Percentiles rank a stretch among this genome's conserved stretches.
These are phyloP conservation scores for Columba livia DNA, from an alignment of 2,113 vertebrate species.

Conservation along the genomic window DNA sequence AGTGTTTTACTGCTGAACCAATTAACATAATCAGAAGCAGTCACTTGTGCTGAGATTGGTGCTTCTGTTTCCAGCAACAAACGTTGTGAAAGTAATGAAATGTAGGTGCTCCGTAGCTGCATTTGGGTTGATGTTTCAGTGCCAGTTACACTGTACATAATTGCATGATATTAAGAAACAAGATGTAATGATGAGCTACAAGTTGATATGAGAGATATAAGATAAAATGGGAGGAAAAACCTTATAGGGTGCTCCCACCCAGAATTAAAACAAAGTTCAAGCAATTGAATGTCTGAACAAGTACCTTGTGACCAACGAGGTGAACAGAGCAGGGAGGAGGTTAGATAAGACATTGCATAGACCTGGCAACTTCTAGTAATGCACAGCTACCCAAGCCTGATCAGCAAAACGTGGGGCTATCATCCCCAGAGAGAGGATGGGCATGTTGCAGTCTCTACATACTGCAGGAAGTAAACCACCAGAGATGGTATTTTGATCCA, in stretches of 20 bases:
- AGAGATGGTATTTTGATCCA: neutral
- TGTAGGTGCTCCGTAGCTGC: neutral
- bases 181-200: neutral
- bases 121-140: neutral
- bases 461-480: neutral
- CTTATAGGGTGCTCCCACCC: neutral
- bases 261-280: neutral
- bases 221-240: neutral
- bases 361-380: neutral
- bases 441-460: neutral
- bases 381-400: neutral
- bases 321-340: neutral
- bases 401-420: rapidly evolving
- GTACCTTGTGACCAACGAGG: neutral
- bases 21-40: neutral
- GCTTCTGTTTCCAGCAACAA: neutral
- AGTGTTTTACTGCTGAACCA: neutral
- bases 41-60: neutral
- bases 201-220: neutral
- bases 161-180: neutral
- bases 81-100: neutral
- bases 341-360: neutral
- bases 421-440: neutral
- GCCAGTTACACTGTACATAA: neutral
- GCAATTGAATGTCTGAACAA: neutral